phyloP scores from a whole-genome alignment of 2,888 invertebrate species.

The Pharmacophagus antenor region DNA sequence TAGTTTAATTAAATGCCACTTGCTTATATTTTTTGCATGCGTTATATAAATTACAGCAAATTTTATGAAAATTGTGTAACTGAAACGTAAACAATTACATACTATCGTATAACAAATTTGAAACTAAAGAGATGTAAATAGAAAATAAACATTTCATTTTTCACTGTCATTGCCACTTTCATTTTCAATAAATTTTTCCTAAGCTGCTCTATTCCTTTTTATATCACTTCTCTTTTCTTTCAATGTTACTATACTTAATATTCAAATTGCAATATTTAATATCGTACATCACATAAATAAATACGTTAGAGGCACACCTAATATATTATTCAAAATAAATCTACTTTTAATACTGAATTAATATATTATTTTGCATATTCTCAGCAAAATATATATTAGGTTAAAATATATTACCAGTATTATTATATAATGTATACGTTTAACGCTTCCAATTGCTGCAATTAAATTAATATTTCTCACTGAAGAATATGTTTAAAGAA shows the following conservation, averaged over 20 bases:
- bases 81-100: slow-evolving; percentile 29
- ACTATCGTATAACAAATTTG: slow-evolving; percentile 9
- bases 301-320: not conserved
- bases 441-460: slow-evolving; percentile 9
- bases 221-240: no score
- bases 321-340: not conserved
- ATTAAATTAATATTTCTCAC: slow-evolving; percentile 12
- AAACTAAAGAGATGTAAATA: not conserved
- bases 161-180: slow-evolving; percentile 20
- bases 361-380: not conserved
- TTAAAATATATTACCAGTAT: slow-evolving; percentile 1
- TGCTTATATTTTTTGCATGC: not conserved
- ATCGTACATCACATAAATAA: not conserved
- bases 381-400: not conserved
- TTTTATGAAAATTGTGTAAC: slow-evolving; percentile 9
- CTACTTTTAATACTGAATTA: slow-evolving; percentile 3
- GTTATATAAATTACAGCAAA: slow-evolving; percentile 9
- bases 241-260: slow-evolving; percentile 22
- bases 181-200: slow-evolving; percentile 16
- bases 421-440: slow-evolving; percentile 11
- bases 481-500: slow-evolving; percentile 2
- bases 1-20: slow-evolving; percentile 1
- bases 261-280: not conserved
- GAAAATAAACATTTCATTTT: slow-evolving; percentile 15
- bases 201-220: slow-evolving; percentile 2